Percentiles rank a stretch among this genome's conserved stretches.
phyloP scores from a whole-genome alignment of 2,888 invertebrate species.

The Plebejus melissa region DNA sequence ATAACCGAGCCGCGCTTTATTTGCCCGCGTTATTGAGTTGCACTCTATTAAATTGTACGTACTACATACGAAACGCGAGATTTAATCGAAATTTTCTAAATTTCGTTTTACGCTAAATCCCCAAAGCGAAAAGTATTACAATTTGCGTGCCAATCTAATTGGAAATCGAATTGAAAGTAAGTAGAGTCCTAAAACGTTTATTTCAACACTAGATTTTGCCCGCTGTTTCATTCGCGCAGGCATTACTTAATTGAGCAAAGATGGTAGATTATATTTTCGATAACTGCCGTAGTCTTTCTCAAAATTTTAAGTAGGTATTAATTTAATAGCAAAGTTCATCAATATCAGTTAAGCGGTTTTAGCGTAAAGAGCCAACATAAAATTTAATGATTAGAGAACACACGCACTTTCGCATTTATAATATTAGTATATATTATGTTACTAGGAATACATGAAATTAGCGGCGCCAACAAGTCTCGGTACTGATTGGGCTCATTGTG shows the following conservation, averaged over 20 bases:
- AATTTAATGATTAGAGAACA: no score
- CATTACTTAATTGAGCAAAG: no score
- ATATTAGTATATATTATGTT: neutral
- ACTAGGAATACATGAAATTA: slow-evolving; percentile 17
- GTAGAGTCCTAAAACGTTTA: neutral
- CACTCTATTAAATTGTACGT: slow-evolving; percentile 7
- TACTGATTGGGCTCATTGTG: slow-evolving; percentile 63
- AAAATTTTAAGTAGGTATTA: no score
- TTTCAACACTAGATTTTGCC: neutral
- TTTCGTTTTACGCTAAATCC: neutral
- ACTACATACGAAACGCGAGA: neutral
- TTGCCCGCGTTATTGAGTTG: slow-evolving; percentile 10
- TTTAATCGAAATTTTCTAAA: neutral
- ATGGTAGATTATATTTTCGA: no score
- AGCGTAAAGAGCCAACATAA: no score
- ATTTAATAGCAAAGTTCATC: no score
- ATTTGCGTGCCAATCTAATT: neutral
- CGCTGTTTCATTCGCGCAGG: neutral
- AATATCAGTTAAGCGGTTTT: no score
- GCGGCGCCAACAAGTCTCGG: slow-evolving; percentile 49
- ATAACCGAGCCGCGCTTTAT: slow-evolving; percentile 12
- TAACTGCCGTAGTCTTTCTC: no score
- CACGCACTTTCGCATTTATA: no score
- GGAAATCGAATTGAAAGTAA: neutral
- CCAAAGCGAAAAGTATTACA: neutral